Evolutionary conservation across 2,888 invertebrate species (phyloP), one percentile per base, ranked within the genome.

Genomic region (Ennomos fuscantarius): DNA sequence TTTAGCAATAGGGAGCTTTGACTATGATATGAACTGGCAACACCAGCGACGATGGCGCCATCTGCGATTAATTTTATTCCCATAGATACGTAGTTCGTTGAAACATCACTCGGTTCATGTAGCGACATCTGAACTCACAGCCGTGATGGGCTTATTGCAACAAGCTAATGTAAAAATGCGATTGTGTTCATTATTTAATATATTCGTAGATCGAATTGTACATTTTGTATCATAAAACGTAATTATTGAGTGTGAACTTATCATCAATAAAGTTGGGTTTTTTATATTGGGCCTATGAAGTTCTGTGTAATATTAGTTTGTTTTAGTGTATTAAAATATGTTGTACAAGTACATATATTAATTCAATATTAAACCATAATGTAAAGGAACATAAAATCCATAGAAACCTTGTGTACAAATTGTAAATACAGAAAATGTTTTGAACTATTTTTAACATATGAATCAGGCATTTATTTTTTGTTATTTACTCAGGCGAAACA

Each of bases 171-270:
- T 64, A 62, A 55, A 74, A 73, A 71, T 68, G 78, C 74, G 55
- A 84, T 82, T 88, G 89, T 89, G 89, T 88, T 89, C 89, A 89
- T 86, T 84, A 84, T 81, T 79, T 83, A 84, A 79, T 71, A 72
- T 80, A 76, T 74, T 70, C 73, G 72, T 79, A 82, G 74, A 63
- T 74, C 62, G 66, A 75, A 74, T 72, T 87, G 86, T 87, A 86
- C 75, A 85, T 82, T 84, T 69, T 86, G 81, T 86, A 86, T 78
- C 52, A 79, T 79, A 82, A 58, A 62, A 62, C 37, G 44, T 61
- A 52, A 54, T 52, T 49, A 56, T 45, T 39, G 42, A 57, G 49
- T 62, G 33, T 61, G n/a, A 66, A 67, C 67, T 57, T 60, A 47
- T 55, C 39, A 47, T 48, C 13, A 44, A 43, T 43, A 15, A 49